These are phyloP conservation scores for Ispidina picta DNA, from an alignment of 2,797 vertebrate genomes.

Conservation along the genomic window DNA sequence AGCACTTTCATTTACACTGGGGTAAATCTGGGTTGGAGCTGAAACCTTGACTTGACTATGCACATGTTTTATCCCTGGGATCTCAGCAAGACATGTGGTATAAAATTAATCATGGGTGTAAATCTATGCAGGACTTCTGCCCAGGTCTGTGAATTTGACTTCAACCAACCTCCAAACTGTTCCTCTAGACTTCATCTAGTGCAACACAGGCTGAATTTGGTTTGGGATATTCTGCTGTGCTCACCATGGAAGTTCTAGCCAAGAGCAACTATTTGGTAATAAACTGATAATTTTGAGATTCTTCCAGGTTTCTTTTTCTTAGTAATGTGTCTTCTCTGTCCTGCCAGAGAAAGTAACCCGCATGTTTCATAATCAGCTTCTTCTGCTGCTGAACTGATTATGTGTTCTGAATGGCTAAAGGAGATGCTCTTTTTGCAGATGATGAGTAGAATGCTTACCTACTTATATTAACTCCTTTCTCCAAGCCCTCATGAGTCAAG, in stretches of 20 bases:
- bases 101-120: background rate
- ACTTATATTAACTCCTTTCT: background rate
- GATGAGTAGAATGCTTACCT: background rate
- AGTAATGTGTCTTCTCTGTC: background rate
- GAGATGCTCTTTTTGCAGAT: background rate
- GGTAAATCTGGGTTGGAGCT: slow-evolving; percentile 23
- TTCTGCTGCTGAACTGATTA: background rate
- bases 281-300: background rate
- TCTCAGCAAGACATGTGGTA: background rate
- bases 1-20: background rate
- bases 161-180: background rate
- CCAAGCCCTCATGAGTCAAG: background rate
- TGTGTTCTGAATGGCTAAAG: background rate
- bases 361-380: background rate
- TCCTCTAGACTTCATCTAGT: background rate
- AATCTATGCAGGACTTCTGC: background rate
- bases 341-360: background rate
- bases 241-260: background rate
- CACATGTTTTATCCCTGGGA: background rate
- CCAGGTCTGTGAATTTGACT: background rate
- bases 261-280: background rate
- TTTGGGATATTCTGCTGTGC: background rate
- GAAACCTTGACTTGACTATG: background rate
- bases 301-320: background rate
- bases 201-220: background rate